These are phyloP conservation scores for Gastracanthus pulcherrimus DNA, from an alignment of 2,888 invertebrate species.

Conservation along the genomic window DNA sequence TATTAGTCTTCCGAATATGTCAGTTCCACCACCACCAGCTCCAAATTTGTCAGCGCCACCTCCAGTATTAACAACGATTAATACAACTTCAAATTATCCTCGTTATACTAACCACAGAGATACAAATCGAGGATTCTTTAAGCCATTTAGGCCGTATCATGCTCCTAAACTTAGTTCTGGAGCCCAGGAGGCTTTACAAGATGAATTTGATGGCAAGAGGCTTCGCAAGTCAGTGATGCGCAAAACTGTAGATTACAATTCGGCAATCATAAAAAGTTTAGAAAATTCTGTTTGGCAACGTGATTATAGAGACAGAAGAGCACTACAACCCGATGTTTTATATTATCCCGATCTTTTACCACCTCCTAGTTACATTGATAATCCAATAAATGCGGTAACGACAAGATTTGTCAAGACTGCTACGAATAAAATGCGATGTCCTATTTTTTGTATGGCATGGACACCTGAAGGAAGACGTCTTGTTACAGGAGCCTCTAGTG, in stretches of 20 bases:
- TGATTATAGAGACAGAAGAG: slow-evolving; percentile 92
- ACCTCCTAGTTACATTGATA: slow-evolving; percentile 95
- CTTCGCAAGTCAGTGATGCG: slow-evolving; percentile 97
- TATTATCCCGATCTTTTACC: slow-evolving; percentile 96
- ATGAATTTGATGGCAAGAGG: slow-evolving; percentile 97
- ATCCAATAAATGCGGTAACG: slow-evolving; percentile 97
- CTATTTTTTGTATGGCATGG: slow-evolving; percentile 99
- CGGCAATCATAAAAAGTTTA: slow-evolving; percentile 89
- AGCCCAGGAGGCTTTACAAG: slow-evolving; percentile 79
- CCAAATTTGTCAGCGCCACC: slow-evolving; percentile 76
- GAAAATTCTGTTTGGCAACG: slow-evolving; percentile 97
- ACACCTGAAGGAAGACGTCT: slow-evolving; percentile 98
- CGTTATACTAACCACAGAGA: slow-evolving; percentile 73
- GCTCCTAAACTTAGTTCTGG: slow-evolving; percentile 74
- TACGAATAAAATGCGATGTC: slow-evolving; percentile 99
- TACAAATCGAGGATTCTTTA: slow-evolving; percentile 76
- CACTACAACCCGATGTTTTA: slow-evolving; percentile 96
- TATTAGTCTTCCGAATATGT: slow-evolving; percentile 78
- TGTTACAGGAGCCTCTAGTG: slow-evolving; percentile 99
- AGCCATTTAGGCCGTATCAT: slow-evolving; percentile 78
- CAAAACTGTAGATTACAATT: slow-evolving; percentile 98
- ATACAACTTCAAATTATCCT: slow-evolving; percentile 72
- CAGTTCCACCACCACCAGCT: slow-evolving; percentile 72
- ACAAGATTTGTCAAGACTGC: slow-evolving; percentile 99
- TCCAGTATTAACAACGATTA: slow-evolving; percentile 74